Conservation (phyloP, 2,797 vertebrate genomes). For the Threskiornis aethiopicus region DNA sequence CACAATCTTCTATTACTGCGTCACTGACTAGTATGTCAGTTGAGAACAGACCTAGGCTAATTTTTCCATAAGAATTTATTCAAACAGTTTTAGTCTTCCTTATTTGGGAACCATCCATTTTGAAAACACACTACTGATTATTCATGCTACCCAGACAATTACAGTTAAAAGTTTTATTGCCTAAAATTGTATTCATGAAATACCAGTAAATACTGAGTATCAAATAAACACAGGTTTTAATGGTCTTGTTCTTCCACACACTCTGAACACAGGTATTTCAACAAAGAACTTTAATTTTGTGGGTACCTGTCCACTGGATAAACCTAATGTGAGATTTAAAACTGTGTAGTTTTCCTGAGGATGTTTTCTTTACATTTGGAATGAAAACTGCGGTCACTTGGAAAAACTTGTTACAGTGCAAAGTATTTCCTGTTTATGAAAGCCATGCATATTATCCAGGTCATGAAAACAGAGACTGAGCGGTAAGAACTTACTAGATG, state of each 20-base stretch:
- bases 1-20: neutral
- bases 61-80: conserved; percentile 1
- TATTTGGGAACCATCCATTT: neutral
- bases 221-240: neutral
- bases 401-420: neutral
- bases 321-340: neutral
- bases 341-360: neutral
- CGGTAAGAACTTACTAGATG: neutral
- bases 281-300: neutral
- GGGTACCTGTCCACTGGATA: neutral
- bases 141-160: neutral
- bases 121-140: neutral
- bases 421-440: neutral
- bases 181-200: neutral
- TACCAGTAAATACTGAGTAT: neutral
- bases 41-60: neutral
- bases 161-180: neutral
- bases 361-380: neutral
- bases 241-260: neutral
- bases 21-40: neutral
- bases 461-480: neutral
- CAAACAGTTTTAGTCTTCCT: neutral
- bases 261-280: neutral
- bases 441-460: neutral
- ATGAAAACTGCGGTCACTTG: neutral